Percentiles rank a stretch among this genome's conserved stretches.
These are phyloP conservation scores for Euwallacea similis DNA, from an alignment of 1,140 invertebrate species.

Conservation along the genomic window DNA sequence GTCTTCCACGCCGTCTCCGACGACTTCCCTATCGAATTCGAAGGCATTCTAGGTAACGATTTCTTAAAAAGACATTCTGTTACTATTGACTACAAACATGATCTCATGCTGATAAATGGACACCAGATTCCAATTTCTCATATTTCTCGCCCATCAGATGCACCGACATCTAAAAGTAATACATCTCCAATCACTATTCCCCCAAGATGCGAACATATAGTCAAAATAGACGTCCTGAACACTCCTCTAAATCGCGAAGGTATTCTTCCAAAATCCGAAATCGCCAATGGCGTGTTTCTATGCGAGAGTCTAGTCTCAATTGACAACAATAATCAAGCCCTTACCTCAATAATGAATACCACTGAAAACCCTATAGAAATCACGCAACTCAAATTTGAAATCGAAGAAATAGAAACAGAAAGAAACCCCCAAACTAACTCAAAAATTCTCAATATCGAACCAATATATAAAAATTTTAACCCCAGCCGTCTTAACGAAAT, in stretches of 20 bases:
- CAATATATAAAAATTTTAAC: not conserved
- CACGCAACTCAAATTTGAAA: not conserved
- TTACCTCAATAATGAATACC: not conserved
- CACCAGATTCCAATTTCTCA: not conserved
- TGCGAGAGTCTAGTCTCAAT: not conserved
- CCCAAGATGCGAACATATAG: constrained; percentile 9
- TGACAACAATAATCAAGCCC: not conserved
- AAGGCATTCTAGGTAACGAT: constrained; percentile 12
- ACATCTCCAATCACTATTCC: not conserved
- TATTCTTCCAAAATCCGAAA: constrained; percentile 6
- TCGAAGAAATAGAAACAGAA: not conserved
- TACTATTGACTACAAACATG: constrained; percentile 6
- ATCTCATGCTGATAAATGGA: not conserved
- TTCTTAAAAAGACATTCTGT: not conserved
- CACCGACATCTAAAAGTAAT: not conserved
- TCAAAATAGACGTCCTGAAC: constrained; percentile 10
- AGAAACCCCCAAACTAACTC: not conserved
- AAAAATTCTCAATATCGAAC: not conserved
- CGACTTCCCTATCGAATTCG: constrained; percentile 13
- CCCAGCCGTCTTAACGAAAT: not conserved
- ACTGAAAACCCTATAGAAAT: not conserved
- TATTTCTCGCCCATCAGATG: not conserved
- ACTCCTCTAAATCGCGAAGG: constrained; percentile 1
- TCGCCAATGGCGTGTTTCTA: not conserved
- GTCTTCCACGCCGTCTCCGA: constrained; percentile 10